Base-by-base conservation (phyloP, 2,888 invertebrate genomes). In the Ectropis crepuscularia region DNA sequence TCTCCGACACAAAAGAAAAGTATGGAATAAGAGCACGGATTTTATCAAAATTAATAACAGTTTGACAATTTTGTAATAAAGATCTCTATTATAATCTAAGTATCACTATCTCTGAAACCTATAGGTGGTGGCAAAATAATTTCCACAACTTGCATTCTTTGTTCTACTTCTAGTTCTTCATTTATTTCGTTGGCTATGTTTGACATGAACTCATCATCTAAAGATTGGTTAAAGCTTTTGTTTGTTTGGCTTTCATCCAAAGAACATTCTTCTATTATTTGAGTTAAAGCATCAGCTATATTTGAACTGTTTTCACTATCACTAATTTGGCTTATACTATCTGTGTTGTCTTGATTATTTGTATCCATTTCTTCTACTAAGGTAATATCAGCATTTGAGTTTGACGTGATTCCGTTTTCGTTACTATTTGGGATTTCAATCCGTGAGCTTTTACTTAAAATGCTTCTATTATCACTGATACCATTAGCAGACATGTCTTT, bases 131-230 rank as follows among this genome's bases (percentile, higher is more conserved):
- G 87, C 28, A 90, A 75, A 54, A 90, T 61, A 67, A 87, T 73
- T 68, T 76, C 84, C 79, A 8, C 81, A 10, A 80, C 38, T 49
- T 54, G 58, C 41, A 51, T 60, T 5, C 4, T n/a, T 39, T n/a
- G 41, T 53, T 10, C 59, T 10, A 11, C 10, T 2, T 39, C 28
- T 41, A 88, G 62, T 43, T 87, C 85, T 59, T 80, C 73, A 60
- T 82, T 82, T 49, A 91, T 90, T 75, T 88, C 90, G 42, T 81
- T 72, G 0, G 88, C 66, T 0, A 90, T 85, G 71, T 90, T 89
- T 46, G 62, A 68, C 57, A 86, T 76, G 28, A 90, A 74, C 43
- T 85, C 83, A 72, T 87, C 85, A 57, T 89, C 88, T 41, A 79
- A 54, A 2, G 85, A 85, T 57, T 64, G 71, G 53, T 61, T 61